These are phyloP conservation scores for Bothrops jararaca DNA, from an alignment of 2,113 vertebrate genomes.

Conservation along the genomic window DNA sequence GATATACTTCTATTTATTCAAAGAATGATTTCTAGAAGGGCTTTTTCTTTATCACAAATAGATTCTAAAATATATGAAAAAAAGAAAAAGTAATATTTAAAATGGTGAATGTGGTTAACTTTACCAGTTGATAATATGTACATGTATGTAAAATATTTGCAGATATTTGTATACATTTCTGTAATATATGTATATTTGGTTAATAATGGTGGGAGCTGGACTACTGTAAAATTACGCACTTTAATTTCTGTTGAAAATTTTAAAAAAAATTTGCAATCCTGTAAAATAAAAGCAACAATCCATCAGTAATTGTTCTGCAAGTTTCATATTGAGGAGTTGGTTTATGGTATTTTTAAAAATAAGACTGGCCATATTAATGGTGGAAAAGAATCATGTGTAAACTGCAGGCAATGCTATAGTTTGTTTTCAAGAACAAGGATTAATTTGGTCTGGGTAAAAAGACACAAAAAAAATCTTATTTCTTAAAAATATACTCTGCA, in stretches of 20 bases:
- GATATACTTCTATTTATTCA: conserved; percentile 32
- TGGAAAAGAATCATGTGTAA: neutral
- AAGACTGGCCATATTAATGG: neutral
- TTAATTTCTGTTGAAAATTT: conserved; percentile 75
- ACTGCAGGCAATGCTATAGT: neutral
- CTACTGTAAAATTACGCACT: conserved; percentile 76
- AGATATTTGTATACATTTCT: conserved; percentile 74
- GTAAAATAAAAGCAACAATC: conserved; percentile 76
- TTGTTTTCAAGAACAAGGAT: neutral
- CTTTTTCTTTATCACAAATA: conserved; percentile 54
- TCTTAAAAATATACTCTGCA: neutral
- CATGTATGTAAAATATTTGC: conserved; percentile 71
- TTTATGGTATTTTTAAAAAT: conserved; percentile 9
- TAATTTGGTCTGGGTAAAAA: neutral
- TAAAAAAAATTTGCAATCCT: conserved; percentile 73
- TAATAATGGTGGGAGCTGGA: conserved; percentile 55
- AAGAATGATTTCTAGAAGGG: conserved; percentile 48
- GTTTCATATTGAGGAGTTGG: neutral
- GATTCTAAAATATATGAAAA: conserved; percentile 39
- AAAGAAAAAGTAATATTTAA: conserved; percentile 50
- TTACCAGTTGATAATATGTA: conserved; percentile 61
- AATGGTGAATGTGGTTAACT: conserved; percentile 55
- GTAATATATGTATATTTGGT: conserved; percentile 80
- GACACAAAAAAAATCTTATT: neutral
- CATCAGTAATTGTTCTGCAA: conserved; percentile 46